A percentile compares a stretch with the other conserved stretches of the same genome.
phyloP scores from a whole-genome alignment of 2,888 invertebrate genomes.

The Eupithecia exiguata region DNA sequence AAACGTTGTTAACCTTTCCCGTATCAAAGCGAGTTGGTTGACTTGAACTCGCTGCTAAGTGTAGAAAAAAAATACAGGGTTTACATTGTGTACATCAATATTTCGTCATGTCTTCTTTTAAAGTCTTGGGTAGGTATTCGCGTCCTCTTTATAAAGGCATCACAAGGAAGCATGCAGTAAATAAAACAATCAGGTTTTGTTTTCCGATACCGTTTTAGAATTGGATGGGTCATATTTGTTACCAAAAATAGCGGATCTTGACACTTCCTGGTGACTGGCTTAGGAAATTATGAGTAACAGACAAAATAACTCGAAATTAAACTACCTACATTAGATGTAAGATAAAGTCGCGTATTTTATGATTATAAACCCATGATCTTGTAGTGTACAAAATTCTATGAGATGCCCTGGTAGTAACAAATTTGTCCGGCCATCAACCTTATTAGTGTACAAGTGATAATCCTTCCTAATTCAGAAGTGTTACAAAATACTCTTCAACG shows the following conservation, averaged over 20 bases:
- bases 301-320: background rate
- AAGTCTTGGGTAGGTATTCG: background rate
- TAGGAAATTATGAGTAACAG: background rate
- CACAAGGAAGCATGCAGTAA: background rate
- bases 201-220: slow-evolving; percentile 15
- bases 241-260: slow-evolving; percentile 4
- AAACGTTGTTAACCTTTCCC: background rate
- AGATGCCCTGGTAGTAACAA: no score
- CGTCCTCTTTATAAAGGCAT: background rate
- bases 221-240: background rate
- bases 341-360: background rate
- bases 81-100: background rate
- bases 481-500: background rate
- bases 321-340: background rate
- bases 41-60: background rate
- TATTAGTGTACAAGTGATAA: background rate
- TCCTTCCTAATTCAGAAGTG: background rate
- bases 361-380: background rate
- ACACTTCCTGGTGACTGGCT: background rate
- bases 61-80: background rate
- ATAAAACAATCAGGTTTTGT: background rate
- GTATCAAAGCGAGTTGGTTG: background rate
- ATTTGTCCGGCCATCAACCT: background rate
- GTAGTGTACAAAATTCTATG: background rate
- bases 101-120: background rate